These are phyloP conservation scores for Channallabes apus DNA, from an alignment of 2,797 vertebrate species.

Conservation along the genomic window DNA sequence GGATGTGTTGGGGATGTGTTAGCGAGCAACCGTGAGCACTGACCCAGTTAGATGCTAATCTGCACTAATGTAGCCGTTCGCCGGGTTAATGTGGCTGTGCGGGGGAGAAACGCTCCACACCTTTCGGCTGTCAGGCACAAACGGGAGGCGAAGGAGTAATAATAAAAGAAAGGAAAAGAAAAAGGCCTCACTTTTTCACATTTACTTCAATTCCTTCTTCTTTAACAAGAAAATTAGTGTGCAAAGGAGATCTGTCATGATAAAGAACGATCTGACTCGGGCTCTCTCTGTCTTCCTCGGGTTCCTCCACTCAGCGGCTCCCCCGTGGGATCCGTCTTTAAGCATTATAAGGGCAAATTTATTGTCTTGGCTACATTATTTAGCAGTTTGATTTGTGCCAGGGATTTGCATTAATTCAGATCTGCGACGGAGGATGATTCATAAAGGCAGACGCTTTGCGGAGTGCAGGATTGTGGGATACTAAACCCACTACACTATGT, in stretches of 20 bases:
- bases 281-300: constrained; percentile 42
- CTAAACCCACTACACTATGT: constrained; percentile 11
- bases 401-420: constrained; percentile 62
- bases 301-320: constrained; percentile 50
- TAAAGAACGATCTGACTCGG: constrained; percentile 53
- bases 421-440: constrained; percentile 51
- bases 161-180: constrained; percentile 19
- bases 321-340: constrained; percentile 57
- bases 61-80: constrained; percentile 57
- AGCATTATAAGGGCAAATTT: constrained; percentile 57
- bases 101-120: constrained; percentile 43
- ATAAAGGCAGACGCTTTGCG: constrained; percentile 48
- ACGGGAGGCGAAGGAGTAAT: constrained; percentile 38
- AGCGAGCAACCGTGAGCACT: constrained; percentile 51
- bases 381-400: constrained; percentile 66
- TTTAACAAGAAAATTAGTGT: constrained; percentile 63
- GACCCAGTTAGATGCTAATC: constrained; percentile 60
- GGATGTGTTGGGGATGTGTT: constrained; percentile 45
- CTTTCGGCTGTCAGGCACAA: constrained; percentile 55
- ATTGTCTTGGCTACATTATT: constrained; percentile 56
- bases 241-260: constrained; percentile 70
- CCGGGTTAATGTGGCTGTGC: constrained; percentile 56
- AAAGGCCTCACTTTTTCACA: constrained; percentile 31
- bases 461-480: constrained; percentile 29
- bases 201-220: constrained; percentile 59